Base-by-base conservation (phyloP, 2,888 invertebrate genomes). In the Chorisops tibialis region DNA sequence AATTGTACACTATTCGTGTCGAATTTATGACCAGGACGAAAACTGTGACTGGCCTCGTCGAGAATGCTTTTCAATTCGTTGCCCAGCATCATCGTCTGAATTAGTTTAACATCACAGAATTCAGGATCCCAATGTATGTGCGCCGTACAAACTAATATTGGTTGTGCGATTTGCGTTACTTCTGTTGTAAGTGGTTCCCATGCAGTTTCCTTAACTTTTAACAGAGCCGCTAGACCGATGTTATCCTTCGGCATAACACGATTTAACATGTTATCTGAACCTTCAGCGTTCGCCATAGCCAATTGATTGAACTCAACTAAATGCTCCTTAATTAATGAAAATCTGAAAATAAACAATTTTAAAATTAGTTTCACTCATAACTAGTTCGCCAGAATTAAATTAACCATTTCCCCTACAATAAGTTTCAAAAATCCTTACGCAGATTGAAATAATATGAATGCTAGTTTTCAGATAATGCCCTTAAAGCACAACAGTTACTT, bases 101-200 rank as follows among this genome's bases (percentile, higher is more conserved):
- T 96, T 49, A 99, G 85, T 80, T 99, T 99, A 50, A 99, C 99
- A 80, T 99, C 99, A 78, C 97, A 96, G 80, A 90, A 98, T 81
- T 99, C 97, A 0, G 99, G 99, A 82, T 99, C 98, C 99, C 99
- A 99, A 79, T 99, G 98, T 71, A 99, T 95, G 80, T 99, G 99
- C 37, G 98, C 97, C 30, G 97, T 99, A 79, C 97, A 96, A 56
- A 99, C 96, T 64, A 98, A 81, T 65, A 99, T 83, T 18, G 93
- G 93, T 75, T 93, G 93, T 69, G 87, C 86, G 68, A 87, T 82
- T 80, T 86, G 87, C 66, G 85, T 85, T 68, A 87, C 84, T 74
- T 94, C 92, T 9, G 86, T 81, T 56, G 91, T 88, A 72, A 88
- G 75, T 64, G 88, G 88, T 83, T 93, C 93, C 92, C 95, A 97